Conservation (phyloP, 92 coral and sea anemone species). For the Blastomussa wellsi region DNA sequence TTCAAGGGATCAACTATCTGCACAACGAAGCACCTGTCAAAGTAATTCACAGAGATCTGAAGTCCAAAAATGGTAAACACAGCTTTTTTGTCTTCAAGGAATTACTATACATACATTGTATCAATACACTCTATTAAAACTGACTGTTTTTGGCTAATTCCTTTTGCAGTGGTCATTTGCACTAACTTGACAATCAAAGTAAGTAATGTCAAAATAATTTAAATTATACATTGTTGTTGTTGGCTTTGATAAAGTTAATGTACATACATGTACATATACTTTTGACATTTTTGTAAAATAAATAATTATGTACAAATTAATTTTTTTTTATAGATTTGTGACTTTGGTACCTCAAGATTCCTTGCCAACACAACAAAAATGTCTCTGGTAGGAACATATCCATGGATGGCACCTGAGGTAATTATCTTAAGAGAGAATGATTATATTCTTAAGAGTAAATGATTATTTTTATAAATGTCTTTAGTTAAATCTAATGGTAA, state of each 20-base stretch:
- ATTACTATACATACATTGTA: not conserved
- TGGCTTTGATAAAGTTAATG: not conserved
- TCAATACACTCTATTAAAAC: not conserved
- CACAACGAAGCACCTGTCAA: conserved; percentile 88
- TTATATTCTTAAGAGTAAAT: no score
- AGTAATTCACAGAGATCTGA: conserved; percentile 81
- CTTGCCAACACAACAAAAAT: conserved; percentile 74
- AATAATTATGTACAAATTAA: no score
- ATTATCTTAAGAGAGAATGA: not conserved
- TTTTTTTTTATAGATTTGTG: conserved; percentile 64
- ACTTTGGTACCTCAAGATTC: conserved; percentile 81
- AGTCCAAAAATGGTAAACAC: conserved; percentile 86
- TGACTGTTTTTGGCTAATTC: not conserved
- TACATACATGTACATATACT: no score
- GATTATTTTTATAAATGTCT: no score
- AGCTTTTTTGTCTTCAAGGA: not conserved
- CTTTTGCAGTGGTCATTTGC: conserved; percentile 70
- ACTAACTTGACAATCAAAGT: conserved; percentile 72
- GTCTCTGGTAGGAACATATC: conserved; percentile 88
- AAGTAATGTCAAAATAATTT: not conserved
- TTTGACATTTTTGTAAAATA: no score
- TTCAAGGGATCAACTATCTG: conserved; percentile 74
- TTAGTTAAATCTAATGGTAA: no score
- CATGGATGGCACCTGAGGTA: conserved; percentile 96
- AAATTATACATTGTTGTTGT: not conserved